These are phyloP conservation scores for Hydropsyche betteni DNA, from an alignment of 2,888 invertebrate species.

Conservation along the genomic window DNA sequence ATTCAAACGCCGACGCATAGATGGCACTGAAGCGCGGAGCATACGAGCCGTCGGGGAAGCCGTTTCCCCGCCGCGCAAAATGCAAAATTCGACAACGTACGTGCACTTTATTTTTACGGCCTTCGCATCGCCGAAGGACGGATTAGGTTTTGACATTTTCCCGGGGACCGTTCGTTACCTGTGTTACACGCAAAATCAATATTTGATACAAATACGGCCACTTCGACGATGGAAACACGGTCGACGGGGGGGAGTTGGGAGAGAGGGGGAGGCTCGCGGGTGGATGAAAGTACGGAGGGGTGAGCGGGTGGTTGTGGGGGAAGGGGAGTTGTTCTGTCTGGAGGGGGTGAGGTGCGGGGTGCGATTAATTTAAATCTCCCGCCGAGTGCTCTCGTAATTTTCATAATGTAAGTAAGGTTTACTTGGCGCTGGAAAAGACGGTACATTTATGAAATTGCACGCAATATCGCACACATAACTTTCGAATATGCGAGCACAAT, in stretches of 20 bases:
- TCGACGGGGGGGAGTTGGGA: neutral
- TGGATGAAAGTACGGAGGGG: neutral
- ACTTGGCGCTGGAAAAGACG: no score
- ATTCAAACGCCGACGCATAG: no score
- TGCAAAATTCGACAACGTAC: no score
- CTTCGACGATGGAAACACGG: slow-evolving; percentile 5
- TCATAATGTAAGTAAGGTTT: slow-evolving; percentile 16
- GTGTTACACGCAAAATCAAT: slow-evolving; percentile 31
- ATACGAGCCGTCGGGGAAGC: no score
- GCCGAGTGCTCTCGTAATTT: slow-evolving; percentile 13
- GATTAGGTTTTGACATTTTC: slow-evolving; percentile 40
- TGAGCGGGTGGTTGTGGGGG: no score
- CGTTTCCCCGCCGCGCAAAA: no score
- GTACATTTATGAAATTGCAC: no score
- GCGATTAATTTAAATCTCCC: slow-evolving; percentile 20
- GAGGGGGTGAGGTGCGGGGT: neutral
- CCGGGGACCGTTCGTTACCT: slow-evolving; percentile 30
- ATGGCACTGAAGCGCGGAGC: no score
- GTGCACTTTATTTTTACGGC: no score
- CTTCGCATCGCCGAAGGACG: slow-evolving; percentile 14
- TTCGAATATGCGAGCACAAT: no score
- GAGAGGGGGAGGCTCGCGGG: neutral
- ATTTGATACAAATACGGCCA: slow-evolving; percentile 36
- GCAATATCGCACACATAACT: no score
- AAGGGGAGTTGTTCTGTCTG: no score